Conservation (phyloP, 1,140 invertebrate genomes). For the Phthorimaea operculella region DNA sequence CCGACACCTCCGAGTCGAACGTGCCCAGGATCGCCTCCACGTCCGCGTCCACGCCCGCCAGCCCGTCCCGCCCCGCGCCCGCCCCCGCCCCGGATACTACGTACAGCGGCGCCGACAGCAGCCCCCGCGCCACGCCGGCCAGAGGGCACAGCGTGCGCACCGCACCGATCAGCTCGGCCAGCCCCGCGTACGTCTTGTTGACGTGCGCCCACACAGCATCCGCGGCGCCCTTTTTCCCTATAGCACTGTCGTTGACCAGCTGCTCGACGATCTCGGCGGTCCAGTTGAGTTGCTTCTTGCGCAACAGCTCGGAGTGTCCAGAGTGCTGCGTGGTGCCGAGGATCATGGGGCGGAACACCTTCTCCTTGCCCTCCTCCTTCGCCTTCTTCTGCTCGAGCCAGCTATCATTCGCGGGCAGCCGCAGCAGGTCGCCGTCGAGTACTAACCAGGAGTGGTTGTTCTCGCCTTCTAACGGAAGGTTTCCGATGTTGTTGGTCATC, state of each 20-base stretch:
- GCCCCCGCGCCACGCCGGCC: slow-evolving; percentile 70
- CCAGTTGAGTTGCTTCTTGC: slow-evolving; percentile 71
- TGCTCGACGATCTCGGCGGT: slow-evolving; percentile 71
- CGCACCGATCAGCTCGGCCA: slow-evolving; percentile 80
- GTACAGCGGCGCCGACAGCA: slow-evolving; percentile 76
- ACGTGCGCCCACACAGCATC: slow-evolving; percentile 73
- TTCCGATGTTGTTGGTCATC: slow-evolving; percentile 66
- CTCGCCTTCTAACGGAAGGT: slow-evolving; percentile 74
- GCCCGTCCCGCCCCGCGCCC: slow-evolving; percentile 23
- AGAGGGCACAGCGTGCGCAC: slow-evolving; percentile 84
- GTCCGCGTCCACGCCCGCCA: slow-evolving; percentile 43
- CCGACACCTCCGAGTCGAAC: slow-evolving; percentile 75
- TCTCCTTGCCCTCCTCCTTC: slow-evolving; percentile 47
- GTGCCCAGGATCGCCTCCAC: slow-evolving; percentile 82
- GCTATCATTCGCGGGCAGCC: slow-evolving; percentile 71
- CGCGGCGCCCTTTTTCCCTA: slow-evolving; percentile 71
- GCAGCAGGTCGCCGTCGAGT: slow-evolving; percentile 75
- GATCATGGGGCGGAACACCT: slow-evolving; percentile 68
- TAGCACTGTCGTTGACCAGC: slow-evolving; percentile 72
- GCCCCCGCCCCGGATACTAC: slow-evolving; percentile 69
- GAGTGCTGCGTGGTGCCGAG: slow-evolving; percentile 80
- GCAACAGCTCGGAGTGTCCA: slow-evolving; percentile 69
- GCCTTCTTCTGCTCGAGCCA: slow-evolving; percentile 65
- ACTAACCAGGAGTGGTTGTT: slow-evolving; percentile 79
- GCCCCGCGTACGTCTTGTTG: slow-evolving; percentile 73